Evolutionary conservation across 2,888 invertebrate species (phyloP).

Genomic region (Neuroscelio doddi): DNA sequence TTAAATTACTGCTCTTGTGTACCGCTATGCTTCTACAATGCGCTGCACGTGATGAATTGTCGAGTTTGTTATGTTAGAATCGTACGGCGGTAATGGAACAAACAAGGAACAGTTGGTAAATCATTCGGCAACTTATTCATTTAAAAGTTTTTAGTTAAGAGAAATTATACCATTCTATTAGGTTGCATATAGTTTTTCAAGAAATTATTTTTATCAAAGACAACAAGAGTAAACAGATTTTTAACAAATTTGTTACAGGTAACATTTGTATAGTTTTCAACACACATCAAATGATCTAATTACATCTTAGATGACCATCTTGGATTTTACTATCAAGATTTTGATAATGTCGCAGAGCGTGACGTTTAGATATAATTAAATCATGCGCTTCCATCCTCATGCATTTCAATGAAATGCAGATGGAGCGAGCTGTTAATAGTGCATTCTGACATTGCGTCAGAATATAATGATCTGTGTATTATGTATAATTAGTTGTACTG

Average conservation of each 20-base stretch:
- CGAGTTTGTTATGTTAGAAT: conserved; percentile 36
- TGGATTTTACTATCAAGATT: conserved; percentile 31
- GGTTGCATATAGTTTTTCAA: too few species aligned
- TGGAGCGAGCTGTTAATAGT: conserved; percentile 53
- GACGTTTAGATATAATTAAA: conserved; percentile 45
- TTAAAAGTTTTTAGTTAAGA: too few species aligned
- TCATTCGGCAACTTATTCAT: conserved; percentile 38
- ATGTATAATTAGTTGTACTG: conserved; percentile 36
- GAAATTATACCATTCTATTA: too few species aligned
- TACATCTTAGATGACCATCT: conserved; percentile 43
- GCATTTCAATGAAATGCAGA: conserved; percentile 51
- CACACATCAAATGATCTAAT: conserved; percentile 31
- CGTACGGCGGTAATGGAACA: conserved; percentile 40
- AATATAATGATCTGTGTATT: conserved; percentile 47
- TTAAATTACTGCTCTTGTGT: conserved; percentile 47
- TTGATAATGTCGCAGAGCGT: conserved; percentile 30
- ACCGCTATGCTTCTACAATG: conserved; percentile 13
- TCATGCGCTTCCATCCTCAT: conserved; percentile 35
- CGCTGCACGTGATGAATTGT: conserved; percentile 37
- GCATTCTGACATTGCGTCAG: conserved; percentile 48
- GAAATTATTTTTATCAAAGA: too few species aligned
- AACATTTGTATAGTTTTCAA: neutral
- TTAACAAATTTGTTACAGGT: too few species aligned
- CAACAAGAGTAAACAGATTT: too few species aligned
- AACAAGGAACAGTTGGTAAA: conserved; percentile 44